Conservation (phyloP, 2,797 vertebrate genomes). For the Periparus ater region DNA sequence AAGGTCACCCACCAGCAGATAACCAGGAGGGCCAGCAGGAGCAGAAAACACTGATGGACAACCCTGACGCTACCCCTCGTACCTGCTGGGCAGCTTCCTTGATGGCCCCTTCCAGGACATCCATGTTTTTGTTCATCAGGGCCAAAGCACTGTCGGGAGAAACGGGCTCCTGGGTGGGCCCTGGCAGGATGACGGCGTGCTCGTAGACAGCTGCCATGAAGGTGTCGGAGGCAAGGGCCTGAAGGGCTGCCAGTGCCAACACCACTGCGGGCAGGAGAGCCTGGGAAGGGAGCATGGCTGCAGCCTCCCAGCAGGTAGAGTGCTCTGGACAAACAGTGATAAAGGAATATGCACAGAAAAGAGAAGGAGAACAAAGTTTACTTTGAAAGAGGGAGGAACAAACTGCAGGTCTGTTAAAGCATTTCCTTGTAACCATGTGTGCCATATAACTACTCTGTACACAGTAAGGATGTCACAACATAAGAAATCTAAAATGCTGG, state of each 20-base stretch:
- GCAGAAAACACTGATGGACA: not conserved
- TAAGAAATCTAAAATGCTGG: no score
- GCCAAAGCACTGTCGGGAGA: conserved; percentile 44
- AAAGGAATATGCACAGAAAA: no score
- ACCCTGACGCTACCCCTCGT: not conserved
- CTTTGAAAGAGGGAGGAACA: no score
- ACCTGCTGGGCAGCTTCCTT: conserved; percentile 66
- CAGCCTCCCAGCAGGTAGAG: not conserved
- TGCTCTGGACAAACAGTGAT: no score
- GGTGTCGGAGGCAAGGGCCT: conserved; percentile 28
- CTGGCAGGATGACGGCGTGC: conserved; percentile 62
- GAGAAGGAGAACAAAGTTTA: no score
- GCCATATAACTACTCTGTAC: no score
- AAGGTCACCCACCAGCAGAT: not conserved
- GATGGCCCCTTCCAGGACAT: conserved; percentile 69
- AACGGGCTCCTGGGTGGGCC: not conserved
- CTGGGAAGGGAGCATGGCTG: conserved; percentile 11
- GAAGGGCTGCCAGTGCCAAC: not conserved
- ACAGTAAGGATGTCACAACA: no score
- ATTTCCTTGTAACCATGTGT: no score
- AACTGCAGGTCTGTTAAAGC: no score
- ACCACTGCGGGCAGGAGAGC: not conserved
- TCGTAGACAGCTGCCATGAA: conserved; percentile 70
- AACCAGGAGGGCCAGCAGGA: not conserved
- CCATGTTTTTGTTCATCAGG: conserved; percentile 72